phyloP scores from a whole-genome alignment of 2,797 vertebrate genomes.

The Poecile montanus region DNA sequence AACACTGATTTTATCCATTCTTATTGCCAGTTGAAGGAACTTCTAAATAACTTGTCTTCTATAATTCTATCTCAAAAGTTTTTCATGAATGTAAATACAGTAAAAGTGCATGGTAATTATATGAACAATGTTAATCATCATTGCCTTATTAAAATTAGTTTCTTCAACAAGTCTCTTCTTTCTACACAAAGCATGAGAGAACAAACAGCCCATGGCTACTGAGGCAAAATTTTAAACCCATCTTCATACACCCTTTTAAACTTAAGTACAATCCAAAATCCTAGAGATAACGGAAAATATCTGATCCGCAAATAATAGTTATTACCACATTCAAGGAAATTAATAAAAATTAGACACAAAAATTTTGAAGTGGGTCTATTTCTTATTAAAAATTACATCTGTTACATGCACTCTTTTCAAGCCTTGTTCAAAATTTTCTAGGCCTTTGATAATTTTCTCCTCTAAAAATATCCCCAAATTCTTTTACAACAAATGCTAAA shows the following conservation, averaged over 20 bases:
- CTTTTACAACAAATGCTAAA: not conserved
- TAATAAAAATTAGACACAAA: not conserved
- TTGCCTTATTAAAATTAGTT: not conserved
- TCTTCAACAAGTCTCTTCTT: not conserved
- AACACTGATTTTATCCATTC: not conserved
- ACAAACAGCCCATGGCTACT: not conserved
- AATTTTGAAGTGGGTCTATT: not conserved
- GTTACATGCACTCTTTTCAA: not conserved
- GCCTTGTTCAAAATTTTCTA: not conserved
- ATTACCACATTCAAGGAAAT: not conserved
- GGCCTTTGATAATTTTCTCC: not conserved
- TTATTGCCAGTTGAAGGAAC: not conserved
- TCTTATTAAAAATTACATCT: not conserved
- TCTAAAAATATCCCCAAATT: slow-evolving; percentile 10
- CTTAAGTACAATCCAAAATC: not conserved
- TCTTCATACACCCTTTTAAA: not conserved
- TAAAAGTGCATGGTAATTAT: not conserved
- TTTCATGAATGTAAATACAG: not conserved
- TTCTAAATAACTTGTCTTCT: not conserved
- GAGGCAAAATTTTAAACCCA: not conserved
- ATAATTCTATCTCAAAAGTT: not conserved
- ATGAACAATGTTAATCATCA: not conserved
- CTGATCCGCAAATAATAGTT: not conserved
- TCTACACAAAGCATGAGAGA: not conserved
- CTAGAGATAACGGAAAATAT: not conserved